Conservation (phyloP, 2,113 vertebrate genomes). For the Callospermophilus lateralis region DNA sequence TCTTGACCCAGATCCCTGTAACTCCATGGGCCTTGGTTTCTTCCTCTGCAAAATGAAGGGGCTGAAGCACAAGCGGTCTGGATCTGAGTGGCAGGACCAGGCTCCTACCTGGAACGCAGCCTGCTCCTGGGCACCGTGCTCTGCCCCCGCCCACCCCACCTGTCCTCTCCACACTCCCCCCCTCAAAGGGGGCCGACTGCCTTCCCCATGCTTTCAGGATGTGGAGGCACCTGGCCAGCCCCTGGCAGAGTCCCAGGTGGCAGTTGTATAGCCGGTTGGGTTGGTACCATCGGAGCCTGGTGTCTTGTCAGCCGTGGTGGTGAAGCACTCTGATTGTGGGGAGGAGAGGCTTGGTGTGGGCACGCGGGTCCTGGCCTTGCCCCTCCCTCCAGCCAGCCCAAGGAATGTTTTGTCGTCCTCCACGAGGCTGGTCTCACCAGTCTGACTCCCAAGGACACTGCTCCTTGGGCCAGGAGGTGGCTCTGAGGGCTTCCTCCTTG, state of each 20-base stretch:
- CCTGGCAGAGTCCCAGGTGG: conserved; percentile 67
- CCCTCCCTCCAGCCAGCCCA: background rate
- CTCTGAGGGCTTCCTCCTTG: conserved; percentile 79
- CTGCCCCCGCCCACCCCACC: background rate
- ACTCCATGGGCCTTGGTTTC: background rate
- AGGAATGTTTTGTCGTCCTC: too few relatives aligned
- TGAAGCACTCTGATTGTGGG: background rate
- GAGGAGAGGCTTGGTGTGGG: background rate
- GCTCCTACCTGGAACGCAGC: background rate
- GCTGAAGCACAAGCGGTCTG: background rate
- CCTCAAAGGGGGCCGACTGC: conserved; percentile 9
- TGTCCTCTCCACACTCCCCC: background rate
- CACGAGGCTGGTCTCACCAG: background rate
- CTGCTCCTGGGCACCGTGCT: accelerated
- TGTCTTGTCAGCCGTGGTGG: background rate
- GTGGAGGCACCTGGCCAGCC: conserved; percentile 71
- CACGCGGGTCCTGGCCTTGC: background rate
- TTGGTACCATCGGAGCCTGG: conserved; percentile 46
- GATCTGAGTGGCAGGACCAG: accelerated
- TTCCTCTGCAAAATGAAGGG: background rate
- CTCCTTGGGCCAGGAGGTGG: conserved; percentile 77
- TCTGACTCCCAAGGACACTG: background rate
- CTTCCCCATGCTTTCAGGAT: conserved; percentile 64
- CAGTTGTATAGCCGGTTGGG: conserved; percentile 33
- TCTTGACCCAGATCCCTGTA: too few relatives aligned